phyloP scores from a whole-genome alignment of 2,113 vertebrate species.

The Pollachius pollachius region DNA sequence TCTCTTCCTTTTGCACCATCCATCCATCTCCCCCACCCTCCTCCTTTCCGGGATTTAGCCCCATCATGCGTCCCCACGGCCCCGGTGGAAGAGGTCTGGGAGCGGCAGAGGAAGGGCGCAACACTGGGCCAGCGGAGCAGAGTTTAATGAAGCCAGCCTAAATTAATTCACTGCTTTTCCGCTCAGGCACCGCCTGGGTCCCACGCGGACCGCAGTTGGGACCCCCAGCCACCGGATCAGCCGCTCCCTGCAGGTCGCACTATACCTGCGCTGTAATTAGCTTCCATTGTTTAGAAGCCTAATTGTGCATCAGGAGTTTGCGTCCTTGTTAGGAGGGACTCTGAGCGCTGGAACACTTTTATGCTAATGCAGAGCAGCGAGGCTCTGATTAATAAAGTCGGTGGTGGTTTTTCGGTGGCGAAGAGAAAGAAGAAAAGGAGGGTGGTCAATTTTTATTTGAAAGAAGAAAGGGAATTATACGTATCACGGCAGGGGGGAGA shows the following conservation, averaged over 20 bases:
- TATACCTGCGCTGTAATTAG: conserved; percentile 70
- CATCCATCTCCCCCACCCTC: not conserved
- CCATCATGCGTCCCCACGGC: conserved; percentile 57
- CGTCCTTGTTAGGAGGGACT: conserved; percentile 53
- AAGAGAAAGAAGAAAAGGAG: conserved; percentile 35
- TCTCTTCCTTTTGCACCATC: not conserved
- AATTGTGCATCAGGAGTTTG: conserved; percentile 60
- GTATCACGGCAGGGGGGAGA: conserved; percentile 22
- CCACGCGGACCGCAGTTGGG: conserved; percentile 45
- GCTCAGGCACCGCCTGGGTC: conserved; percentile 54
- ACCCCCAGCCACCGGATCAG: conserved; percentile 55
- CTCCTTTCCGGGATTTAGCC: conserved; percentile 4
- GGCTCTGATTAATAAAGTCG: conserved; percentile 52
- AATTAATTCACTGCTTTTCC: conserved; percentile 71
- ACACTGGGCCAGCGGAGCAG: conserved; percentile 49
- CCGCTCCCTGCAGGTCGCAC: conserved; percentile 36
- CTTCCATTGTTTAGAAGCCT: conserved; percentile 60
- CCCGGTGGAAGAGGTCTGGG: conserved; percentile 49
- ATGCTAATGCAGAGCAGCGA: conserved; percentile 57
- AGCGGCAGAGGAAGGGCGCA: conserved; percentile 44
- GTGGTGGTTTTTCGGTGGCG: conserved; percentile 38
- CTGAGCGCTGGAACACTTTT: conserved; percentile 58
- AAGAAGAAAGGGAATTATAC: conserved; percentile 44
- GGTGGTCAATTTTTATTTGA: conserved; percentile 44
- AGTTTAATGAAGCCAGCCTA: conserved; percentile 70